A percentile compares a stretch with the other conserved stretches of the same genome.
Conservation (phyloP, 1,140 invertebrate genomes). For the Drosophila nigrodunni region DNA sequence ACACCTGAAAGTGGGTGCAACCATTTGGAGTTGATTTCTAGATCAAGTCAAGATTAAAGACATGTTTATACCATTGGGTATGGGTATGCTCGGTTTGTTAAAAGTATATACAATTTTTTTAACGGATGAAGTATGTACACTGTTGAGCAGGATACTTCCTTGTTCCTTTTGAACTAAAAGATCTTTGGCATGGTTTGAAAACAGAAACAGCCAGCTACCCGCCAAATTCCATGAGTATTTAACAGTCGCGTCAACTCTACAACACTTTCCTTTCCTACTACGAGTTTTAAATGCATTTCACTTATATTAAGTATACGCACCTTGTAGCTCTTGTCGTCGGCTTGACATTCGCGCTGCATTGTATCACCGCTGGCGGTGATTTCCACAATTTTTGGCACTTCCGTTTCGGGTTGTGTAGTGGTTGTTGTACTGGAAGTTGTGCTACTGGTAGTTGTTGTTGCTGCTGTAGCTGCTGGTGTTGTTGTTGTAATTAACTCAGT, state of each 20-base stretch:
- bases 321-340: slow-evolving; percentile 80
- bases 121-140: too few species aligned
- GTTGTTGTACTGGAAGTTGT: slow-evolving; percentile 29
- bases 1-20: slow-evolving; percentile 13
- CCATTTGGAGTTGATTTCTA: neutral
- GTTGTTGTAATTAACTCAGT: slow-evolving; percentile 44
- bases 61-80: neutral
- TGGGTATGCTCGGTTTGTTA: too few species aligned
- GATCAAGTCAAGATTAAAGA: neutral
- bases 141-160: too few species aligned
- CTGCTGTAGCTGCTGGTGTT: slow-evolving; percentile 30
- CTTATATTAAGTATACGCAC: slow-evolving; percentile 49
- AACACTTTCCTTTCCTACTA: neutral
- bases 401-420: slow-evolving; percentile 63
- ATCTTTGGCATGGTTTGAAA: too few species aligned
- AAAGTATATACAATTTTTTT: too few species aligned
- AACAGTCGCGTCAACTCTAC: too few species aligned
- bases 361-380: slow-evolving; percentile 74
- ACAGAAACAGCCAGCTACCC: too few species aligned
- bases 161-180: too few species aligned
- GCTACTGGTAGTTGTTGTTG: slow-evolving; percentile 20
- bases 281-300: neutral
- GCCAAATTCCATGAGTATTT: too few species aligned
- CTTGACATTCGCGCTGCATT: slow-evolving; percentile 79
- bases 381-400: slow-evolving; percentile 79